A percentile compares a stretch with the other conserved stretches of the same genome.
phyloP scores from a whole-genome alignment of 2,888 invertebrate species.

The Tinea pellionella region DNA sequence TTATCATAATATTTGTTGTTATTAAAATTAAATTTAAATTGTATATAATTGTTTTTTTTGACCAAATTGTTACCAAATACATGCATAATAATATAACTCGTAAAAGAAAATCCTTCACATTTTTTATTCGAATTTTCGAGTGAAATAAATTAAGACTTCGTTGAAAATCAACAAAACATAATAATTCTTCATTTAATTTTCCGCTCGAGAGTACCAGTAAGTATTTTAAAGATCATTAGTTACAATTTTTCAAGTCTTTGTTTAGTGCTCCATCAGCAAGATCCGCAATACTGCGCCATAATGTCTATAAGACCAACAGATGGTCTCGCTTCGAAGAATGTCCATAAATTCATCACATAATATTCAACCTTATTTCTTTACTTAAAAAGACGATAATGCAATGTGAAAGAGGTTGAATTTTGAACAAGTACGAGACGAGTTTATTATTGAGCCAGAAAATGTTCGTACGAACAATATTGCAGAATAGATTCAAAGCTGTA shows the following conservation, averaged over 20 bases:
- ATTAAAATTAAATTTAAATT: too few relatives aligned
- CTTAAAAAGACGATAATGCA: constrained; percentile 24
- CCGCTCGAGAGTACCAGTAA: neutral
- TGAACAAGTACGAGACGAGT: constrained; percentile 35
- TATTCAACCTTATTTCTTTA: constrained; percentile 24
- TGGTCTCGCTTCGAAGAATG: constrained; percentile 48
- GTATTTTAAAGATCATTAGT: constrained; percentile 10
- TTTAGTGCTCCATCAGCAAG: constrained; percentile 32
- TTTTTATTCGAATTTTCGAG: neutral
- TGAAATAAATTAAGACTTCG: neutral
- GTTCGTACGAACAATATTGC: constrained; percentile 46
- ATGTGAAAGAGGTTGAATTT: constrained; percentile 22
- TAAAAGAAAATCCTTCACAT: too few relatives aligned
- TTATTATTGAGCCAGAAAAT: constrained; percentile 49
- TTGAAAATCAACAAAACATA: neutral
- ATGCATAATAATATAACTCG: too few relatives aligned
- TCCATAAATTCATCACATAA: constrained; percentile 28
- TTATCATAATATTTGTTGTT: too few relatives aligned
- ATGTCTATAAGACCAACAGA: constrained; percentile 55
- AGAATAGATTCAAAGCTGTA: constrained; percentile 19
- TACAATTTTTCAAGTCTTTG: constrained; percentile 17
- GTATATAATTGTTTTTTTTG: too few relatives aligned
- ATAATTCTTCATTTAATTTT: neutral
- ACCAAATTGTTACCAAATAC: too few relatives aligned
- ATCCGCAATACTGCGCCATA: constrained; percentile 41